A percentile compares a stretch with the other conserved stretches of the same genome.
phyloP scores from a whole-genome alignment of 2,888 invertebrate species.

The Acronicta psi region DNA sequence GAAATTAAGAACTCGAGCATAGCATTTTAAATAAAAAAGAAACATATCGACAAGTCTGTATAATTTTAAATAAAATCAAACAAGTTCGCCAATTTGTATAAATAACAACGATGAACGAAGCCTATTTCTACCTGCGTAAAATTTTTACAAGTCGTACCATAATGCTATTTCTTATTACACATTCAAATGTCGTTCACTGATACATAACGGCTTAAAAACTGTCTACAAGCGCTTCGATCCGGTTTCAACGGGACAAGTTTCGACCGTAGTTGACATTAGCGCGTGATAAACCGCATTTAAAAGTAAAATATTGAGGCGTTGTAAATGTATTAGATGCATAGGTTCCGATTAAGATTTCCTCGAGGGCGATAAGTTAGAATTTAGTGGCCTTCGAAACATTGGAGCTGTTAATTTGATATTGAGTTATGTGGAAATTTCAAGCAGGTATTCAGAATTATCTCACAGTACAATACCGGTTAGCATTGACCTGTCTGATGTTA shows the following conservation, averaged over 20 bases:
- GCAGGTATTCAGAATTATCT: constrained; percentile 31
- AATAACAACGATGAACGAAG: neutral
- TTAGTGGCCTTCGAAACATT: constrained; percentile 19
- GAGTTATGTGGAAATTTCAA: constrained; percentile 31
- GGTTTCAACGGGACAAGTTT: constrained; percentile 74
- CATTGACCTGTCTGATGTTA: constrained; percentile 21
- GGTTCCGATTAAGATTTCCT: constrained; percentile 28
- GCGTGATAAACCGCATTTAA: constrained; percentile 67
- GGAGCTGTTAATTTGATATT: constrained; percentile 24
- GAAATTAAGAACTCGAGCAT: neutral
- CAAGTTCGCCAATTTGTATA: neutral
- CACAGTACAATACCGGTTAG: constrained; percentile 18
- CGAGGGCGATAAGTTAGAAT: constrained; percentile 20
- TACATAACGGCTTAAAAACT: constrained; percentile 79
- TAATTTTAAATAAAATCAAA: neutral
- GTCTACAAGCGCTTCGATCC: constrained; percentile 68
- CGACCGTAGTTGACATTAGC: constrained; percentile 69
- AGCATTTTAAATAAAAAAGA: no score
- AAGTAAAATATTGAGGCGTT: constrained; percentile 58
- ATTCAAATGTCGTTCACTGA: constrained; percentile 70
- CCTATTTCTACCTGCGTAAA: no score
- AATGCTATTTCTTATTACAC: constrained; percentile 68
- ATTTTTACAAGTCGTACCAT: constrained; percentile 31
- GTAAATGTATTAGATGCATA: constrained; percentile 47
- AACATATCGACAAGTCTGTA: no score